phyloP scores from a whole-genome alignment of 2,797 vertebrate species.

The Eurystomus glaucurus region DNA sequence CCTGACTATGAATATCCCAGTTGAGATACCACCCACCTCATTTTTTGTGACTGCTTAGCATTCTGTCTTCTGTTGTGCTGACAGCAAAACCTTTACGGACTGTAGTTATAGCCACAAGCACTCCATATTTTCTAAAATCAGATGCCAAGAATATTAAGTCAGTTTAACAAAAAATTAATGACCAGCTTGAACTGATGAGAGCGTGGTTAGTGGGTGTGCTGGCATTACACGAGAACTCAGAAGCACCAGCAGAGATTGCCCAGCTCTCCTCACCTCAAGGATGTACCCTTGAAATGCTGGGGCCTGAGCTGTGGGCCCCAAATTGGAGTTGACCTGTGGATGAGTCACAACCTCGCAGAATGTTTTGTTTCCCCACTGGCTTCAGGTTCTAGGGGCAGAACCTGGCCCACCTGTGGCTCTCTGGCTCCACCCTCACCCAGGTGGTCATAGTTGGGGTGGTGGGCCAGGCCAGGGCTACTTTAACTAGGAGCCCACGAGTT shows the following conservation, averaged over 20 bases:
- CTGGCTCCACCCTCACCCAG: no score
- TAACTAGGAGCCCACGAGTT: no score
- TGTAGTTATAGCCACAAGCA: neutral
- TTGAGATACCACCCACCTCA: conserved; percentile 6
- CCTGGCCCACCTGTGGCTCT: no score
- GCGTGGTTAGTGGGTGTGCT: neutral
- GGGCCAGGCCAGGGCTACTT: no score
- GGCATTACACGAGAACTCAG: neutral
- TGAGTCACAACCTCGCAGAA: no score
- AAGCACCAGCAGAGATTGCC: neutral
- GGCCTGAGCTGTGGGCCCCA: no score
- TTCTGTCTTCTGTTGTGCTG: neutral
- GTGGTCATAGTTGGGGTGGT: no score
- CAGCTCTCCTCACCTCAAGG: neutral
- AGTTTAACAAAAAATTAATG: conserved; percentile 7
- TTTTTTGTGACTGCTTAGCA: conserved; percentile 3
- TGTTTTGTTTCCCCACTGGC: no score
- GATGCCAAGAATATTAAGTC: neutral
- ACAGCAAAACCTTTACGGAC: conserved; percentile 19
- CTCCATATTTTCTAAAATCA: conserved; percentile 3
- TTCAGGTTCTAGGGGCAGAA: no score
- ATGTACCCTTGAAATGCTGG: no score
- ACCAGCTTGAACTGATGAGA: neutral
- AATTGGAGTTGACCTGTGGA: no score
- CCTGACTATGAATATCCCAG: conserved; percentile 8